phyloP scores from a whole-genome alignment of 2,888 invertebrate genomes.

The Rhingia campestris region DNA sequence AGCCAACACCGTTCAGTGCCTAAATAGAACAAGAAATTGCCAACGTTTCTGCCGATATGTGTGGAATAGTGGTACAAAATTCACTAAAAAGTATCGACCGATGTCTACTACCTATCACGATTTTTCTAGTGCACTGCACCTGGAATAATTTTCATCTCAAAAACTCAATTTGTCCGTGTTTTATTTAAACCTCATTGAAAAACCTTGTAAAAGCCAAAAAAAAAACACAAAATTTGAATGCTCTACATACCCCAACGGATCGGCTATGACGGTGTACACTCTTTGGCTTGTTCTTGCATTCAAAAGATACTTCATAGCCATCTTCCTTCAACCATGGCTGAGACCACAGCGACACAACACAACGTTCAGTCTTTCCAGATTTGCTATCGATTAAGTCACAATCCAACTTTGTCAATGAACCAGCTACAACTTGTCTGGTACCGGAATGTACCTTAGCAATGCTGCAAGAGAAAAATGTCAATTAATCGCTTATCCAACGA shows the following conservation, averaged over 20 bases:
- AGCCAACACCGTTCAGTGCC: too few species aligned
- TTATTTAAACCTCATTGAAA: too few species aligned
- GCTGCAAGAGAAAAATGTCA: conserved; percentile 73
- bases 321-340: conserved; percentile 83
- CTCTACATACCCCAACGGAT: conserved; percentile 73
- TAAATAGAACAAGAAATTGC: too few species aligned
- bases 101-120: too few species aligned
- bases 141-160: too few species aligned
- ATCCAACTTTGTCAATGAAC: conserved; percentile 84
- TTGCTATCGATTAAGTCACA: conserved; percentile 84
- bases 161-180: too few species aligned
- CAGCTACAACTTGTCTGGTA: conserved; percentile 84
- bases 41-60: too few species aligned
- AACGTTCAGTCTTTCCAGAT: conserved; percentile 77
- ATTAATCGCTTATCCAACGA: background rate
- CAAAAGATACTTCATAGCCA: conserved; percentile 81
- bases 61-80: too few species aligned
- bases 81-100: too few species aligned
- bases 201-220: too few species aligned
- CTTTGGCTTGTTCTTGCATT: conserved; percentile 80
- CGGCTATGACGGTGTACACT: conserved; percentile 79
- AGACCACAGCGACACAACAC: conserved; percentile 84
- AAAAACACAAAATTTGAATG: background rate
- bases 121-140: too few species aligned
- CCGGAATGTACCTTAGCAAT: conserved; percentile 81